Percentiles rank a stretch among this genome's conserved stretches.
Evolutionary conservation across 2,888 invertebrate species (phyloP).

Genomic region (Dynastes hyllus): DNA sequence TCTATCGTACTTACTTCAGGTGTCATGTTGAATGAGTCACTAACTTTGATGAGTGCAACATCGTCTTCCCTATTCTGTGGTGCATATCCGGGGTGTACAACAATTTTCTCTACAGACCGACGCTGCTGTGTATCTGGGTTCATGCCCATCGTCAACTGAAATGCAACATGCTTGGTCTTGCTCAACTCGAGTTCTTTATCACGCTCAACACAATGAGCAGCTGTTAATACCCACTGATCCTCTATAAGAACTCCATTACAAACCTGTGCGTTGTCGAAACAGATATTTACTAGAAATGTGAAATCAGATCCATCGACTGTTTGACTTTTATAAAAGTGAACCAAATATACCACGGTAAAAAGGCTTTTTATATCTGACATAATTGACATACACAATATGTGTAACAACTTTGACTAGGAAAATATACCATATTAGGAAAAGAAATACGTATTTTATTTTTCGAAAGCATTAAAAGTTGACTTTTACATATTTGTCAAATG

Average conservation of each 20-base stretch:
- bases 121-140: neutral
- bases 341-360: neutral
- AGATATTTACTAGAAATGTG: conserved; percentile 4
- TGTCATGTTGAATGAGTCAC: neutral
- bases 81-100: neutral
- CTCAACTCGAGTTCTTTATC: neutral
- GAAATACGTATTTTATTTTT: too few species aligned
- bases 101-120: neutral
- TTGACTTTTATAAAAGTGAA: neutral
- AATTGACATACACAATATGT: neutral
- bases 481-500: too few species aligned
- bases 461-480: too few species aligned
- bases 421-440: too few species aligned
- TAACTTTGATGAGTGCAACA: neutral
- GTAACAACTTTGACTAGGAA: too few species aligned
- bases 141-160: neutral
- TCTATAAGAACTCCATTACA: conserved; percentile 10
- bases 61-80: neutral
- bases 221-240: neutral
- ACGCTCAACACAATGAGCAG: conserved; percentile 14
- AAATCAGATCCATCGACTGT: neutral
- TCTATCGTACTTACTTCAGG: neutral
- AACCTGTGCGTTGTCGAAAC: neutral
- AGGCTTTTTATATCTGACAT: neutral
- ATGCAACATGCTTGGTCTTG: neutral